A percentile compares a stretch with the other conserved stretches of the same genome.
phyloP scores from a whole-genome alignment of 2,888 invertebrate species.

The Scaptomyza cyrtandrae region DNA sequence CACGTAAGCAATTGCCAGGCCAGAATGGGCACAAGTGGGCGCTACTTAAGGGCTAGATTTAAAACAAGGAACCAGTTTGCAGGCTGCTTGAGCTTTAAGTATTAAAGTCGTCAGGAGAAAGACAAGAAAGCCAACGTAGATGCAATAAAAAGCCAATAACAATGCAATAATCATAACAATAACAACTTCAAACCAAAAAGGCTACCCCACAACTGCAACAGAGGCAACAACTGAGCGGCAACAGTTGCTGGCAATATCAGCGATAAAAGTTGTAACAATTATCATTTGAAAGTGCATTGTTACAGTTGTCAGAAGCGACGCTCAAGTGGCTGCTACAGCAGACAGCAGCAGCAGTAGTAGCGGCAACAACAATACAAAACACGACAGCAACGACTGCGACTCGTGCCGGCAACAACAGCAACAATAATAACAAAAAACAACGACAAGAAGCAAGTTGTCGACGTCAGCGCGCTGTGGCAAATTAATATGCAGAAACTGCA shows the following conservation, averaged over 20 bases:
- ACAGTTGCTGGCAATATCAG: slow-evolving; percentile 72
- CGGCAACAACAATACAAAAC: slow-evolving; percentile 24
- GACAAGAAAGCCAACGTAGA: slow-evolving; percentile 58
- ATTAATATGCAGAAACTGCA: slow-evolving; percentile 78
- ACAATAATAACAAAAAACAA: slow-evolving; percentile 26
- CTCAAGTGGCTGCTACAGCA: slow-evolving; percentile 57
- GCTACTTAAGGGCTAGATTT: slow-evolving; percentile 1
- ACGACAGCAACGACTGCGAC: slow-evolving; percentile 41
- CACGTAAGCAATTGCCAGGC: slow-evolving; percentile 60
- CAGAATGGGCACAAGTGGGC: slow-evolving; percentile 38
- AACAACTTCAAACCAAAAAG: slow-evolving; percentile 45
- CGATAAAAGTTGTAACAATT: slow-evolving; percentile 79
- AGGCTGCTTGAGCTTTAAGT: slow-evolving; percentile 31
- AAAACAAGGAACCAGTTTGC: slow-evolving; percentile 32
- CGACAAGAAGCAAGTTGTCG: slow-evolving; percentile 34
- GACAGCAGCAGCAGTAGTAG: slow-evolving; percentile 23
- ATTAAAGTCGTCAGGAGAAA: slow-evolving; percentile 31
- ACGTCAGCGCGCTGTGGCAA: slow-evolving; percentile 42
- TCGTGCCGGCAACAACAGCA: slow-evolving; percentile 54
- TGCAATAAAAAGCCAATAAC: slow-evolving; percentile 74
- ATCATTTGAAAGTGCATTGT: slow-evolving; percentile 80
- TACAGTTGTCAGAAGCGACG: slow-evolving; percentile 69
- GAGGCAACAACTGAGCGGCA: slow-evolving; percentile 37
- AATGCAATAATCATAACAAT: slow-evolving; percentile 76
- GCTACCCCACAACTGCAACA: slow-evolving; percentile 39